Percentiles rank a stretch among this genome's conserved stretches.
Evolutionary conservation across 2,888 invertebrate species (phyloP).

Genomic region (Muschampia plurimacula): DNA sequence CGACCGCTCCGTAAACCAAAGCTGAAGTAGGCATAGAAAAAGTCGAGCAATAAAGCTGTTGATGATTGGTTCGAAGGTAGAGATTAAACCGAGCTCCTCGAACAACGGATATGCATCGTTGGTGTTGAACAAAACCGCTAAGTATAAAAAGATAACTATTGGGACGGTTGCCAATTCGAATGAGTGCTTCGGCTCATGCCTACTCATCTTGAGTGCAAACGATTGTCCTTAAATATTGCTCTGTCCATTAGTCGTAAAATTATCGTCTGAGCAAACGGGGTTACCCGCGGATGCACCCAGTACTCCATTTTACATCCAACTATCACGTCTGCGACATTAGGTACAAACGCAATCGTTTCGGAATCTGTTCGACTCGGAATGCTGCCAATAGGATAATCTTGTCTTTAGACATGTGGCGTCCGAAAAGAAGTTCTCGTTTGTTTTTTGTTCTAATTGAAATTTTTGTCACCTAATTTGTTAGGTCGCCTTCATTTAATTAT

Average conservation of each 20-base stretch:
- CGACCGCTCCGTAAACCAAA: slow-evolving; percentile 21
- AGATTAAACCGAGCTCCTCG: slow-evolving; percentile 33
- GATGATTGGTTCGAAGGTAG: slow-evolving; percentile 29
- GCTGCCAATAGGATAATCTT: slow-evolving; percentile 58
- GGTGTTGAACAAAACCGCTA: slow-evolving; percentile 34
- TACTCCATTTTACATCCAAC: slow-evolving; percentile 15
- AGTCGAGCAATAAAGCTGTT: slow-evolving; percentile 24
- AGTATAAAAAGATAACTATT: slow-evolving; percentile 39
- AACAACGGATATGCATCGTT: slow-evolving; percentile 36
- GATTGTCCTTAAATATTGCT: slow-evolving; percentile 32
- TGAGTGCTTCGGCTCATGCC: slow-evolving; percentile 21
- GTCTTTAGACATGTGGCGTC: slow-evolving; percentile 46
- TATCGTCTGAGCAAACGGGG: slow-evolving; percentile 31
- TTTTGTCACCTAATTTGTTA: slow-evolving; percentile 10
- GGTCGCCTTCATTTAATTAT: not conserved
- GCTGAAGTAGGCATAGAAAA: slow-evolving; percentile 16
- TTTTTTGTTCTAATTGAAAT: slow-evolving; percentile 28
- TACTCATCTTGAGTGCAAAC: slow-evolving; percentile 30
- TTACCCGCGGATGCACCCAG: slow-evolving; percentile 19
- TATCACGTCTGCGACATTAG: slow-evolving; percentile 41
- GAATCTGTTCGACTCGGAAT: slow-evolving; percentile 62
- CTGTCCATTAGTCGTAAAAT: slow-evolving; percentile 25
- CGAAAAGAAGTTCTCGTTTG: slow-evolving; percentile 5
- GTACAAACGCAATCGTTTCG: slow-evolving; percentile 48
- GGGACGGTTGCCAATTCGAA: slow-evolving; percentile 37